Base-by-base conservation (phyloP, 2,797 vertebrate genomes). In the Urocyon cinereoargenteus region DNA sequence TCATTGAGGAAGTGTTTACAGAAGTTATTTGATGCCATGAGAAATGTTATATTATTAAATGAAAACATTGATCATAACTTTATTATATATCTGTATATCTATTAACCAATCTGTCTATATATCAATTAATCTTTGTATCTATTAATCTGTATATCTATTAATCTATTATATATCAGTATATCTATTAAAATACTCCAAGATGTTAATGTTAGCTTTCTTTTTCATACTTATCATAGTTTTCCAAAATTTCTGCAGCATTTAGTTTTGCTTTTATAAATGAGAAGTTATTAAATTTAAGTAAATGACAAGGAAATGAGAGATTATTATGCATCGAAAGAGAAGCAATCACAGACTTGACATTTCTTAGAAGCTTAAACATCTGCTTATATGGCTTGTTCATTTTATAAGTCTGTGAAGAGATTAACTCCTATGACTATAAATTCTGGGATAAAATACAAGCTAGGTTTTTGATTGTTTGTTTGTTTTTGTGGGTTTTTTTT, bases 181-280 rank as follows among this genome's bases (percentile, higher is more conserved):
- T n/a, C 61, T 64, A 53, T 57, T 31, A 16, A 97, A 84, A 90
- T 85, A 83, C 5, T 90, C 24, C 5, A 75, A 62, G 94, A 64
- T 70, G 3, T 55, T 55, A 77, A 81, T 36, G 62, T 49, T 94
- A 59, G 86, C 94, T 96, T 95, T 90, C 40, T 90, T 96, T 45
- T 78, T 91, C 64, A 70, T 12, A 49, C 4, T 87, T 57, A 57
- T 21, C 73, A 21, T 34, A 62, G 70, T 70, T 93, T 81, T 86
- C 16, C 24, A 70, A 94, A 77, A 61, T 91, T 90, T 61, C 18
- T 40, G 84, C 81, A 91, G 11, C 64, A 94, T 64, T 12, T 68
- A 57, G 3, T 95, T 72, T 81, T 90, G 57, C 26, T 94, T 97
- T 92, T 90, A 77, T 36, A 91, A 96, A 57, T 83, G 89, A 66